Base-by-base conservation (phyloP, 23 tunicate genomes). In the Oikopleura albicans region DNA sequence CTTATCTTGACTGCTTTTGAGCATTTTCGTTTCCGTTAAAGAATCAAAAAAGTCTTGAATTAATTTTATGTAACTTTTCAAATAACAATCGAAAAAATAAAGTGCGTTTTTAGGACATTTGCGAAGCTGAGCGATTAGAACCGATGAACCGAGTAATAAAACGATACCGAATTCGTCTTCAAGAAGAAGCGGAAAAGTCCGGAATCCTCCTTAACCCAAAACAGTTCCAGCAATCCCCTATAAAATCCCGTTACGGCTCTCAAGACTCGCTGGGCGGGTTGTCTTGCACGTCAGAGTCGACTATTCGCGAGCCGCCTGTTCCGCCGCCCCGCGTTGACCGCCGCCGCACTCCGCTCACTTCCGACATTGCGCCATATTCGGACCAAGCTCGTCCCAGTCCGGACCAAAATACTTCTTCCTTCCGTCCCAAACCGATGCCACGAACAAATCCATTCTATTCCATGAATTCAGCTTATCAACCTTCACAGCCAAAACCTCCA, bases 61-160 rank as follows among this genome's bases (percentile, higher is more conserved):
- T n/a, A n/a, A n/a, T n/a, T n/a, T n/a, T n/a, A n/a, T n/a, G n/a
- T n/a, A n/a, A n/a, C n/a, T n/a, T n/a, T n/a, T n/a, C n/a, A n/a
- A n/a, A n/a, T n/a, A n/a, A n/a, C n/a, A n/a, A n/a, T 49, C 63
- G 63, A 8, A 12, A 49, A 49, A 49, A 49, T 49, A 22, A 49
- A 49, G 16, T 8, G 22, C 22, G 12, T 49, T 8, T 49, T 49
- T 8, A 49, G 35, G 79, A 71, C 37, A 71, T 71, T 31, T 71
- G 79, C 37, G 79, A 71, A 71, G 79, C 79, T 29, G 79, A 71
- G 79, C 79, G 79, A 71, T 37, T 71, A 29, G 79, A 71, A 37
- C 79, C 79, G 4, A 12, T 37, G 33, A 71, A 71, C 79, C 27
- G 35, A 4, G 79, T 71, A 2, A 71, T 71, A 34, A 16, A 29